Conservation (phyloP, 2,113 vertebrate genomes). For the Glaucomys volans region DNA sequence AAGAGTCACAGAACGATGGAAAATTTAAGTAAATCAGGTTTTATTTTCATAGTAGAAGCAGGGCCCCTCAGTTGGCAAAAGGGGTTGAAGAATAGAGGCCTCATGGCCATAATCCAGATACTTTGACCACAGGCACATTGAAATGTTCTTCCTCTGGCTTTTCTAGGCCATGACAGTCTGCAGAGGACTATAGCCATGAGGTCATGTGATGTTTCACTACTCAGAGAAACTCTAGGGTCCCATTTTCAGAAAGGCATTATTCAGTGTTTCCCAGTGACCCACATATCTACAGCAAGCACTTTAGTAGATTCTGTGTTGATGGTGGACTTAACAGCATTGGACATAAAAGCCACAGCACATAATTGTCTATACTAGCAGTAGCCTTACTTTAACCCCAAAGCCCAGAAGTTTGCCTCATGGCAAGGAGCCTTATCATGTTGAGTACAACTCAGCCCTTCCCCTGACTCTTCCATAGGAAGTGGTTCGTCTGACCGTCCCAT, state of each 20-base stretch:
- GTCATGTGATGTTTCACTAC: neutral
- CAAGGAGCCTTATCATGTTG: slow-evolving; percentile 33
- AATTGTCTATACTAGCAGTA: neutral
- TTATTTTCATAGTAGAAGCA: neutral
- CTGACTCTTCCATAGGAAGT: slow-evolving; percentile 51
- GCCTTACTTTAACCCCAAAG: slow-evolving; percentile 46
- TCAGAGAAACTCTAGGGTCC: neutral
- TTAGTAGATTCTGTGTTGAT: neutral
- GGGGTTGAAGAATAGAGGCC: neutral
- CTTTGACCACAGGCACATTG: neutral
- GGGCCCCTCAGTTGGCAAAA: neutral
- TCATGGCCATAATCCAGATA: neutral
- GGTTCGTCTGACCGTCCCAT: slow-evolving; percentile 47
- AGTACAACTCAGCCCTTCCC: slow-evolving; percentile 7
- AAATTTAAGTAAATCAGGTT: neutral
- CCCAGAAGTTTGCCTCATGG: slow-evolving; percentile 46
- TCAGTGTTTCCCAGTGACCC: neutral
- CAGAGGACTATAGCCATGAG: neutral
- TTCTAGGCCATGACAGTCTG: rapidly evolving
- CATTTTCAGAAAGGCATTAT: neutral
- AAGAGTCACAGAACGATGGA: neutral
- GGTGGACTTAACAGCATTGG: neutral
- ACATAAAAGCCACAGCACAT: neutral
- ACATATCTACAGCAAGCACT: neutral
- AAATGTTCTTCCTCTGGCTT: neutral